Evolutionary conservation across 2,888 invertebrate species (phyloP), one percentile per base, ranked within the genome.

Genomic region (Ashinkailepas kermadecensis): DNA sequence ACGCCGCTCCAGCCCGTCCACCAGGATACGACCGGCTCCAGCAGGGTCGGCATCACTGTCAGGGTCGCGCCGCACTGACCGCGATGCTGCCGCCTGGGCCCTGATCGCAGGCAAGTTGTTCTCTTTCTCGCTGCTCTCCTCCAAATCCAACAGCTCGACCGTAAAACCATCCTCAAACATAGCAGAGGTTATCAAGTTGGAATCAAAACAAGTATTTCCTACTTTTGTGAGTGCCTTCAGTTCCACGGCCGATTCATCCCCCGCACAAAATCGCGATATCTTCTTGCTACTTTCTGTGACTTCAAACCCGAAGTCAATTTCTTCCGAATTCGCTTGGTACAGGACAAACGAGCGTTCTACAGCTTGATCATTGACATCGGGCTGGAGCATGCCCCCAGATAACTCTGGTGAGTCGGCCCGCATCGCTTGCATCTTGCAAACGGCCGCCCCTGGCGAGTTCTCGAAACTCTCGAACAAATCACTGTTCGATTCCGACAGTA

Each of bases 271-370:
- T 8, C 10, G 18, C 11, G 70, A 25, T 4, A 70, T 70, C 39
- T 74, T 74, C 21, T 74, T 54, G 9, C 8, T 10, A 23, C 74
- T 79, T 62, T 56, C 59, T 10, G 65, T 81, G 21, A 80, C 39
- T n/a, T 83, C 82, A 82, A 81, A 81, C 11, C 81, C 67, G 78
- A 82, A 83, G 56, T 83, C 81, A 62, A 83, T 23, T 10, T 82
- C 62, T 57, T 83, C 82, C n/a, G 81, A 79, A 56, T 70, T 82
- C 25, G 78, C 82, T 15, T 57, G 65, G 57, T 83, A 81, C 8
- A 82, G 9, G 25, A 64, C n/a, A 0, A 65, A 39, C 62, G 79
- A 54, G 39, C 39, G 39, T 4, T 39, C 39, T 39, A 1, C 39
- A 39, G 39, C 39, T 39, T 39, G 39, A 3, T 39, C 39, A 4